Conservation (phyloP, 2,113 vertebrate genomes). For the Nematolebias whitei region DNA sequence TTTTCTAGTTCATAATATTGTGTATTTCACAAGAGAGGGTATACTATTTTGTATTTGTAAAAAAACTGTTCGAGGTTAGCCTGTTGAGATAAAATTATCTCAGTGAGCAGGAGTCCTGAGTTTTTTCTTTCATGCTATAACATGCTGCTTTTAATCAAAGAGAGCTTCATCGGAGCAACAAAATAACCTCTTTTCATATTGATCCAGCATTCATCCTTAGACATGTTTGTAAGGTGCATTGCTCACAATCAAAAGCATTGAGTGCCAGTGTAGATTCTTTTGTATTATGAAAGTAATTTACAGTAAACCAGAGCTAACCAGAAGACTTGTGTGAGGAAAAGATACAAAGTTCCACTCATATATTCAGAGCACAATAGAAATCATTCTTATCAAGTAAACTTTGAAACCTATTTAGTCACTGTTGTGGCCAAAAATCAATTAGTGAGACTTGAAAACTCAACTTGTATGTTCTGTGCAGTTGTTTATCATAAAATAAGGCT, state of each 20-base stretch:
- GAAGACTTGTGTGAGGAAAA: not conserved
- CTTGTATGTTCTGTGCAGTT: too few relatives aligned
- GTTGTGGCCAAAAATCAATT: too few relatives aligned
- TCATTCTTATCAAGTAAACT: too few relatives aligned
- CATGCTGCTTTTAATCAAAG: conserved; percentile 4
- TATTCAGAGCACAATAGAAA: not conserved
- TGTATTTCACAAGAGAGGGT: too few relatives aligned
- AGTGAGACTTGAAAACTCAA: too few relatives aligned
- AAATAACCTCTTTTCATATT: not conserved
- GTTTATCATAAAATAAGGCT: too few relatives aligned
- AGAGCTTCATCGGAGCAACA: conserved; percentile 12
- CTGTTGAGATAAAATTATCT: too few relatives aligned
- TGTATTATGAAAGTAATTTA: not conserved
- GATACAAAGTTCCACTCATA: not conserved
- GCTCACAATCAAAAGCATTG: conserved; percentile 5
- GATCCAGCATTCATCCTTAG: conserved; percentile 4
- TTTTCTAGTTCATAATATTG: too few relatives aligned
- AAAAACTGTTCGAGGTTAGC: too few relatives aligned
- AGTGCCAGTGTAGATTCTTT: not conserved
- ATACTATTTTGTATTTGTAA: too few relatives aligned
- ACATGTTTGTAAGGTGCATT: not conserved
- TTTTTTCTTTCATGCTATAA: not conserved
- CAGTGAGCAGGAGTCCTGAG: not conserved
- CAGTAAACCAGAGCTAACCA: not conserved
- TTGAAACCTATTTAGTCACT: too few relatives aligned